Base-by-base conservation (phyloP, 1,140 invertebrate species). In the Procambarus clarkii region DNA sequence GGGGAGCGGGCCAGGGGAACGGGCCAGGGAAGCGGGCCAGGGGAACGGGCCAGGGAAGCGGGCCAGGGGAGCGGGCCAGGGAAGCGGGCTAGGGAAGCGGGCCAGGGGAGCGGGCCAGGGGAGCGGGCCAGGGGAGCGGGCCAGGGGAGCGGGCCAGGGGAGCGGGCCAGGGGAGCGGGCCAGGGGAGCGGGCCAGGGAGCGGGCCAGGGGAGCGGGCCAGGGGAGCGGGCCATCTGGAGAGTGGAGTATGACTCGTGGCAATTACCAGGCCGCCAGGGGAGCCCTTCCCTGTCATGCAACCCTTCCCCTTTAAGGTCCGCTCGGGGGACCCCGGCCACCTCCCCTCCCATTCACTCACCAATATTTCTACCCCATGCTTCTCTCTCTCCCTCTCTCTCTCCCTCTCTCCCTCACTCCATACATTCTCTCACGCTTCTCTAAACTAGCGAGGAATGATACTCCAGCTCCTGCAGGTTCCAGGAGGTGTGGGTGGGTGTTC, bases 281-380 rank as follows among this genome's bases (percentile, higher is more conserved):
- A 90, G 88, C 82, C 88, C 82, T 91, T 91, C 76, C 76, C 88
- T 91, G 88, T 91, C 88, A 91, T 91, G 88, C 88, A 91, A 91
- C 82, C 82, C 88, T 77, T 83, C 69, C 82, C 76, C 76, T 83
- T 91, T 85, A 84, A 77, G 46, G 24, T 89, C 76, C 79, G 87
- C 44, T 76, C 64, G 79, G 79, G 79, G 79, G 45, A 34, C 77
- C 13, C 24, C 46, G 34, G 46, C 21, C 64, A 7, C 11, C 54
- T 7, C 60, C 60, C 13, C 60, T 21, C 13, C 79, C 71, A 77
- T 50, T 64, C 76, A 64, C 79, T 46, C 60, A 50, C 50, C 86
- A 50, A 46, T 34, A n/a, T 54, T 45, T 48, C 45, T 48, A 77
- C 54, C 58, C 64, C 77, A 58, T 76, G 3, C 85, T 2, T 44